These are phyloP conservation scores for Escarpia spicata DNA, from an alignment of 2,888 invertebrate species.

Conservation along the genomic window DNA sequence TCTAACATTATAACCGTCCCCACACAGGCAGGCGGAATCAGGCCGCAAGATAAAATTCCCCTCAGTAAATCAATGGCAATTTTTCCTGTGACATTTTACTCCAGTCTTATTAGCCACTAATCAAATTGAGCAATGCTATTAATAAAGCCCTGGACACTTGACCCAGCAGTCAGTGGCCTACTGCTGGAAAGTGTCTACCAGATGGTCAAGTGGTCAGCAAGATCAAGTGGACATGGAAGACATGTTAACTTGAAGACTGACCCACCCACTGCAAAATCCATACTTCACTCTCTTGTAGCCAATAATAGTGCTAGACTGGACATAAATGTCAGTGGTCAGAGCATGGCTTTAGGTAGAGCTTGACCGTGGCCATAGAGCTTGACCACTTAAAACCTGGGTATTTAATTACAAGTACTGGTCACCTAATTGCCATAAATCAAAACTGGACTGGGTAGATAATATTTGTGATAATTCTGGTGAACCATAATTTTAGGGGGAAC, in stretches of 20 bases:
- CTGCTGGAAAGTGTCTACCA: not conserved
- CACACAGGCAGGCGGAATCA: not conserved
- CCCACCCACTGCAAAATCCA: slow-evolving; percentile 1
- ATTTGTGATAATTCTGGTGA: not conserved
- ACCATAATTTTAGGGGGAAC: not conserved
- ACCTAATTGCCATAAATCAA: not conserved
- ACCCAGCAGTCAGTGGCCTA: not conserved
- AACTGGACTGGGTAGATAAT: not conserved
- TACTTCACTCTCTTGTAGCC: not conserved
- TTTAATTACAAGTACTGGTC: not conserved
- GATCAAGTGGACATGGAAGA: not conserved
- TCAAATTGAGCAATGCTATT: not conserved
- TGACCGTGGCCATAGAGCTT: not conserved
- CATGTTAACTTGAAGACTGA: not conserved
- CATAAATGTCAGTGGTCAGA: not conserved
- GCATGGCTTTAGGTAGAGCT: not conserved
- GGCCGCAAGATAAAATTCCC: not conserved
- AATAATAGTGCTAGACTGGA: not conserved
- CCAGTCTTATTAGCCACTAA: not conserved
- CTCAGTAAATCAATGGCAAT: not conserved
- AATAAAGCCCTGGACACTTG: not conserved
- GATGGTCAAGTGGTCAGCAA: slow-evolving; percentile 1
- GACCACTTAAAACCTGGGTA: not conserved
- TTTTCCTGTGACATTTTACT: not conserved
- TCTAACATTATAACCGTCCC: not conserved